These are phyloP conservation scores for Drosophila subquinaria DNA, from an alignment of 2,888 invertebrate species.

Conservation along the genomic window DNA sequence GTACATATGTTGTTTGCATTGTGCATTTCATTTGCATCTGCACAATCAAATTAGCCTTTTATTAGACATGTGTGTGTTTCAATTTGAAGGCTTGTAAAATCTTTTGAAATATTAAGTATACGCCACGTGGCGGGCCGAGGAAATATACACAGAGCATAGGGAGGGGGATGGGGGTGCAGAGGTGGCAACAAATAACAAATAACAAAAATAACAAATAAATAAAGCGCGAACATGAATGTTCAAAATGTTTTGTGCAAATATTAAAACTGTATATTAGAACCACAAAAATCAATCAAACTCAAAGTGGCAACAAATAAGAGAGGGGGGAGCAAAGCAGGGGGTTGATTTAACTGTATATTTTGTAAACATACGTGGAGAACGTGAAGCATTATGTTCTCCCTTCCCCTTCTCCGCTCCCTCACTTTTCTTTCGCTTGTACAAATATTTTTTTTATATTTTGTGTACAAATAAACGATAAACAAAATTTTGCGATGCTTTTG, in stretches of 20 bases:
- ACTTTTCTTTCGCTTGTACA: not conserved
- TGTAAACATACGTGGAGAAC: conserved; percentile 60
- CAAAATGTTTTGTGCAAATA: conserved; percentile 54
- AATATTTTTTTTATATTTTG: conserved; percentile 13
- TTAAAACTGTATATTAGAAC: conserved; percentile 50
- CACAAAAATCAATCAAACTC: conserved; percentile 63
- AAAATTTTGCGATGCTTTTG: conserved; percentile 45
- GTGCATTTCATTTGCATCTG: not conserved
- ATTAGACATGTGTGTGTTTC: no score
- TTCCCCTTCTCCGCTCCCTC: not conserved
- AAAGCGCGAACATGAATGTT: conserved; percentile 14
- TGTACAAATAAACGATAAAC: conserved; percentile 59
- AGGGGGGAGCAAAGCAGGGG: not conserved
- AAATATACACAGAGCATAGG: no score
- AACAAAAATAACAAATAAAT: conserved; percentile 18
- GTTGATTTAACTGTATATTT: conserved; percentile 7
- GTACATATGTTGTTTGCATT: not conserved
- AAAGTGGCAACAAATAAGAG: not conserved
- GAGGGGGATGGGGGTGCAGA: no score
- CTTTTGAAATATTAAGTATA: conserved; percentile 32
- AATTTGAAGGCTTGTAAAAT: not conserved
- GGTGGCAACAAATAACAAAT: conserved; percentile 35
- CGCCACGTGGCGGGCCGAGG: not conserved
- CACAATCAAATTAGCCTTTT: not conserved
- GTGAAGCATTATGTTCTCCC: not conserved